Evolutionary conservation across 2,888 invertebrate genomes (phyloP).

Genomic region (Chymomyza procnemis): DNA sequence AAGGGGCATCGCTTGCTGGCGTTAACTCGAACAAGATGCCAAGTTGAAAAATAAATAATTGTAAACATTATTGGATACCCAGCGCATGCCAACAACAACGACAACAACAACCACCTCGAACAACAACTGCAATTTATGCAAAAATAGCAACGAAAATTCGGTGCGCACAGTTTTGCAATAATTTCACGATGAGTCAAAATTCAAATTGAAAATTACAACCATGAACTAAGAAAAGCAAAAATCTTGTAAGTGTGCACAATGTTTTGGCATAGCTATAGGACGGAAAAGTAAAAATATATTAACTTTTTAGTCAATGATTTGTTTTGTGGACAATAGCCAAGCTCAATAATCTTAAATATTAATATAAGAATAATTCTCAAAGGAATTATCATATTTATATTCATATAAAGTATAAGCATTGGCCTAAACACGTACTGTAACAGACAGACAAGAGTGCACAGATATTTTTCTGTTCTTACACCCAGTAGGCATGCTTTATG

Average conservation of each 20-base stretch:
- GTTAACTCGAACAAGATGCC: constrained; percentile 36
- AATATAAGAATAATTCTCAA: no score
- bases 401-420: no score
- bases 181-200: constrained; percentile 64
- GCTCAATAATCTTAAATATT: no score
- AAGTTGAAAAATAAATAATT: constrained; percentile 64
- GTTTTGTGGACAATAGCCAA: no score
- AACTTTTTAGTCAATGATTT: no score
- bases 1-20: constrained; percentile 9
- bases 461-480: no score
- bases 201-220: constrained; percentile 52
- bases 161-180: constrained; percentile 67
- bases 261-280: no score
- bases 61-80: constrained; percentile 71
- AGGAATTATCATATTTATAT: no score
- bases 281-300: no score
- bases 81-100: constrained; percentile 58
- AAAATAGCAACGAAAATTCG: constrained; percentile 45
- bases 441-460: no score
- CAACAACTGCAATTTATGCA: constrained; percentile 9
- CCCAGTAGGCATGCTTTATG: constrained; percentile 34
- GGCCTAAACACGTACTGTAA: no score
- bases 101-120: constrained; percentile 21
- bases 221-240: constrained; percentile 34
- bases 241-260: neutral